These are phyloP conservation scores for Lacerta viridis DNA, from an alignment of 2,797 vertebrate species.

Conservation along the genomic window DNA sequence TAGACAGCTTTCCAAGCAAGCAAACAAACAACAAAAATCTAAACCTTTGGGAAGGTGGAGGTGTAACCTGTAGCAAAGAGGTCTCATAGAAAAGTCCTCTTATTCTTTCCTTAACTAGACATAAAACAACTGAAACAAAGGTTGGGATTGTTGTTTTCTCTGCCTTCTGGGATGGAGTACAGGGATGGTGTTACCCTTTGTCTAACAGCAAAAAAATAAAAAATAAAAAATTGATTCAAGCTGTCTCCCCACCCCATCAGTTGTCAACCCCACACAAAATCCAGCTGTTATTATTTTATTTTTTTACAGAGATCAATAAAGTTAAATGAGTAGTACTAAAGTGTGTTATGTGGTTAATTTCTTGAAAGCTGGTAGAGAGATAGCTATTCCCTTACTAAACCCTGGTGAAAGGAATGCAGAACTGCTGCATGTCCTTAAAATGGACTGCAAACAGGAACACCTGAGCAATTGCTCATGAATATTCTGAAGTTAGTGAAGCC, in stretches of 20 bases:
- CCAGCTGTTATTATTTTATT: not conserved
- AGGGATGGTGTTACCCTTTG: not conserved
- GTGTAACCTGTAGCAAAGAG: too few relatives aligned
- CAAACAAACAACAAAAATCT: too few relatives aligned
- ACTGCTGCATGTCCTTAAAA: not conserved
- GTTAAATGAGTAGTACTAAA: not conserved
- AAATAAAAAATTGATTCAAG: not conserved
- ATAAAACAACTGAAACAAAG: too few relatives aligned
- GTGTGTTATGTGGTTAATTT: not conserved
- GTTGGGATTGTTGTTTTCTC: not conserved
- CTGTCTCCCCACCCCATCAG: not conserved
- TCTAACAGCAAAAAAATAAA: not conserved
- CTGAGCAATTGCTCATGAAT: conserved; percentile 22
- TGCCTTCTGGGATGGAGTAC: not conserved
- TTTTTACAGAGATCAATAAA: conserved; percentile 3
- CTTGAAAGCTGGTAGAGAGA: not conserved
- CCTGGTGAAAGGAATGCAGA: not conserved
- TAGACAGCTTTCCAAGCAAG: not conserved
- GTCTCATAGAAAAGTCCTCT: not conserved
- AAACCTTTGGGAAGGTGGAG: not conserved
- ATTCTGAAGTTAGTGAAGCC: not conserved
- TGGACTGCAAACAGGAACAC: not conserved
- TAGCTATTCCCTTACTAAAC: conserved; percentile 2
- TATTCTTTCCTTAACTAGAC: not conserved
- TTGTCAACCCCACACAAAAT: not conserved